phyloP scores from a whole-genome alignment of 23 tunicate genomes.

The Trididemnum nubilum region DNA sequence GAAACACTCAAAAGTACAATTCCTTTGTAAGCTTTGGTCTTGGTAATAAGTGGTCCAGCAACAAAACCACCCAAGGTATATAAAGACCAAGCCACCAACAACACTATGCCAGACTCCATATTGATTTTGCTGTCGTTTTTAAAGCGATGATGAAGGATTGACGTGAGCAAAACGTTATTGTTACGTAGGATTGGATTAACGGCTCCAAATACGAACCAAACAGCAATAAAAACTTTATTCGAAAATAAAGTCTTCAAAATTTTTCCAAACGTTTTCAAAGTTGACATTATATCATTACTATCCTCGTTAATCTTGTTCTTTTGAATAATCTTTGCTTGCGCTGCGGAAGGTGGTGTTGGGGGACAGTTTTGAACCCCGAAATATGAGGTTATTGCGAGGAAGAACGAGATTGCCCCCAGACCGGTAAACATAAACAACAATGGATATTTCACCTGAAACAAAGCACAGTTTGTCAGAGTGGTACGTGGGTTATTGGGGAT shows the following conservation, averaged over 20 bases:
- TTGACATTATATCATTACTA: not conserved
- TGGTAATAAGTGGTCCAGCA: slow-evolving; percentile 51
- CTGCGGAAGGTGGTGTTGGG: slow-evolving; percentile 49
- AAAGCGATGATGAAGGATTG: slow-evolving; percentile 30
- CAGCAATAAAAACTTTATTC: slow-evolving; percentile 35
- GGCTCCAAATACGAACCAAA: slow-evolving; percentile 68
- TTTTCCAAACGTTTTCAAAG: slow-evolving; percentile 4
- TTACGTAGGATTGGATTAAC: slow-evolving; percentile 50
- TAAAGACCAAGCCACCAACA: slow-evolving; percentile 53
- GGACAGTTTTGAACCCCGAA: slow-evolving; percentile 33
- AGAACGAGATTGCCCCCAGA: slow-evolving; percentile 13
- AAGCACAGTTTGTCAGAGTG: too few relatives aligned
- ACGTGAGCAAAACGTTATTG: slow-evolving; percentile 52
- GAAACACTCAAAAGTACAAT: slow-evolving; percentile 30
- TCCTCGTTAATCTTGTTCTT: slow-evolving; percentile 6
- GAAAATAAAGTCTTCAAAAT: slow-evolving; percentile 25
- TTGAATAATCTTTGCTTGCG: slow-evolving; percentile 40
- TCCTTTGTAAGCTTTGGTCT: slow-evolving; percentile 37
- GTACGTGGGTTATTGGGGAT: too few relatives aligned
- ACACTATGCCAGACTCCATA: slow-evolving; percentile 27
- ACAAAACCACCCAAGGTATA: slow-evolving; percentile 63
- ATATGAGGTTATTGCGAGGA: not conserved
- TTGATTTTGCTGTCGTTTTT: not conserved
- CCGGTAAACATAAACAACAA: slow-evolving; percentile 27
- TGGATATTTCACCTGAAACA: not conserved